Evolutionary conservation across 2,113 vertebrate species (phyloP).

Genomic region (Coracopsis vasa): DNA sequence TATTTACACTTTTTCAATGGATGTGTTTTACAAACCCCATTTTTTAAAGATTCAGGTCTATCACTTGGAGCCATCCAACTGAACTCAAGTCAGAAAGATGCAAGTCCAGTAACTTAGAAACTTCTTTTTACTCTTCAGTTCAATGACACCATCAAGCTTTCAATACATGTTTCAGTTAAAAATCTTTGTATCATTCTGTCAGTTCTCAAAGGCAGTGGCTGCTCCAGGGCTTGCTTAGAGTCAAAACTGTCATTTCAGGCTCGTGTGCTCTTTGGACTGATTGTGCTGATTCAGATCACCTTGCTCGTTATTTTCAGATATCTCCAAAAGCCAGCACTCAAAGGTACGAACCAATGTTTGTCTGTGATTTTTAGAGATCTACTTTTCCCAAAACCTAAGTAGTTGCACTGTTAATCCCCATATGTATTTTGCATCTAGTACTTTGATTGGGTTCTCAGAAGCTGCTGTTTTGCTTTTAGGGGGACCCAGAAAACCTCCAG

Average conservation of each 20-base stretch:
- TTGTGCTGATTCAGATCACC: constrained; percentile 78
- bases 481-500: neutral
- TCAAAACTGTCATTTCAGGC: constrained; percentile 68
- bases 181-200: neutral
- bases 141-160: neutral
- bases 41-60: neutral
- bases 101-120: neutral
- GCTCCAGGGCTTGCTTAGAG: neutral
- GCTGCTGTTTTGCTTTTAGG: neutral
- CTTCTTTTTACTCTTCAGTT: neutral
- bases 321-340: constrained; percentile 71
- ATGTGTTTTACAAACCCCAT: neutral
- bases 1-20: neutral
- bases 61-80: neutral
- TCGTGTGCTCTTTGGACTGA: constrained; percentile 78
- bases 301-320: constrained; percentile 83
- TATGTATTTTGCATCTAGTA: neutral
- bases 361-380: neutral
- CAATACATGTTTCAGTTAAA: neutral
- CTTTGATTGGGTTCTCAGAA: neutral
- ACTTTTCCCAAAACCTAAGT: neutral
- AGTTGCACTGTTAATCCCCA: neutral
- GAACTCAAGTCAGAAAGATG: neutral
- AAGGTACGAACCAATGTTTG: constrained; percentile 75
- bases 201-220: neutral